phyloP scores from a whole-genome alignment of 2,888 invertebrate genomes.

The Lithophane semibrunnea region DNA sequence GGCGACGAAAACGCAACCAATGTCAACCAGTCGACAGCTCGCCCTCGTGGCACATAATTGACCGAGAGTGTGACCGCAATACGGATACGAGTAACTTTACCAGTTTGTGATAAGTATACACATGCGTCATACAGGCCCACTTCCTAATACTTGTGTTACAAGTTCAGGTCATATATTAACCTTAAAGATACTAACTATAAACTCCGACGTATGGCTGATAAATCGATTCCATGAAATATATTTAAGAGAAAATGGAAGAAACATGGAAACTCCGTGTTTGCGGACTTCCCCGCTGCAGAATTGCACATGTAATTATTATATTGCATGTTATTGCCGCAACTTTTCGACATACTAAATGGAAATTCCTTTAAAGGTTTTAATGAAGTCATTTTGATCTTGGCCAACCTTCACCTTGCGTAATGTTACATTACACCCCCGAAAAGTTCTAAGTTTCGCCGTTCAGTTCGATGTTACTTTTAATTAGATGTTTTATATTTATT shows the following conservation, averaged over 20 bases:
- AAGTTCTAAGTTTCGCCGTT: background rate
- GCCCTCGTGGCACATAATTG: slow-evolving; percentile 74
- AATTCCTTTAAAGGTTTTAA: slow-evolving; percentile 15
- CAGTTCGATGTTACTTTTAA: background rate
- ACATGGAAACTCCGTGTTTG: slow-evolving; percentile 19
- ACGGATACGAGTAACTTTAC: slow-evolving; percentile 69
- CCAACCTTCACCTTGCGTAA: background rate
- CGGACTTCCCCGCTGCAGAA: slow-evolving; percentile 50
- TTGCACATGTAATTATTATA: slow-evolving; percentile 12
- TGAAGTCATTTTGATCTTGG: background rate
- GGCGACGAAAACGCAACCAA: slow-evolving; percentile 78
- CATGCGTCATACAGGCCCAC: slow-evolving; percentile 68
- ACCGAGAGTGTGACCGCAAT: slow-evolving; percentile 75
- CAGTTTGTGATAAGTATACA: slow-evolving; percentile 69
- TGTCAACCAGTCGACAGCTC: slow-evolving; percentile 77
- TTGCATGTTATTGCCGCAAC: slow-evolving; percentile 26
- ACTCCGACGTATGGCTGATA: slow-evolving; percentile 25
- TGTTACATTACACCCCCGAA: background rate
- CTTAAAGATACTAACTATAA: slow-evolving; percentile 33
- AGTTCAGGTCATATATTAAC: slow-evolving; percentile 68
- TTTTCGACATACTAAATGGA: slow-evolving; percentile 22
- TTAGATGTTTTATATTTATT: background rate
- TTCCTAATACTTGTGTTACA: slow-evolving; percentile 69
- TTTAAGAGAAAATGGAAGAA: slow-evolving; percentile 31
- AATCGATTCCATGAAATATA: slow-evolving; percentile 35